Base-by-base conservation (phyloP, 2,888 invertebrate species). In the Agrochola lychnidis region DNA sequence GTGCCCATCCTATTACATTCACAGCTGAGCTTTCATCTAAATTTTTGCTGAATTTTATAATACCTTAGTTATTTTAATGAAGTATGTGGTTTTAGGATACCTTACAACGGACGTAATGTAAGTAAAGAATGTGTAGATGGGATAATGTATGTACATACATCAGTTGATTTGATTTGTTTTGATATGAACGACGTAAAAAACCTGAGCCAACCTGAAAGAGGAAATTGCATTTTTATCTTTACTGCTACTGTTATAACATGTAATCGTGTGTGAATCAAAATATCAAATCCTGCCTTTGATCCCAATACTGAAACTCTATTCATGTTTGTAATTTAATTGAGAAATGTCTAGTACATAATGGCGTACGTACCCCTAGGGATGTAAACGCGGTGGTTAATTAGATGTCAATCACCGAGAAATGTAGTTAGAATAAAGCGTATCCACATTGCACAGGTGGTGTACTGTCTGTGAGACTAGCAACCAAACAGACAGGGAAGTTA, bases 1-100 rank as follows among this genome's bases (percentile, higher is more conserved):
- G 91, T 92, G 90, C 91, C 90, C 91, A 89, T 89, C 89, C 90
- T 89, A 90, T 91, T 91, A 90, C 90, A 92, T 90, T 91, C 91
- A 93, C 91, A 93, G 89, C 91, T 91, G 90, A 92, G 91, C 91
- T 92, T 90, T 88, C 89, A 90, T 90, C 88, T 81, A 80, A 91
- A 84, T 87, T 86, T 88, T 84, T 78, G 81, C 78, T 75, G 83
- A 86, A 87, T 90, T 89, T 87, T 84, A 77, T 79, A 88, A 82
- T 88, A 80, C 73, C 77, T 77, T 83, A 78, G 83, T 84, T 85
- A 87, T 87, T 88, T 90, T 88, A 87, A 88, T 87, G 79, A 73
- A 83, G 81, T 78, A 85, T 88, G 79, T 83, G 76, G 85, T 84
- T 87, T 89, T 79, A 80, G 78, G 74, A 74, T 76, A 61, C 74